Base-by-base conservation (phyloP, 2,797 vertebrate species). In the Enteromius thamalakanensis region DNA sequence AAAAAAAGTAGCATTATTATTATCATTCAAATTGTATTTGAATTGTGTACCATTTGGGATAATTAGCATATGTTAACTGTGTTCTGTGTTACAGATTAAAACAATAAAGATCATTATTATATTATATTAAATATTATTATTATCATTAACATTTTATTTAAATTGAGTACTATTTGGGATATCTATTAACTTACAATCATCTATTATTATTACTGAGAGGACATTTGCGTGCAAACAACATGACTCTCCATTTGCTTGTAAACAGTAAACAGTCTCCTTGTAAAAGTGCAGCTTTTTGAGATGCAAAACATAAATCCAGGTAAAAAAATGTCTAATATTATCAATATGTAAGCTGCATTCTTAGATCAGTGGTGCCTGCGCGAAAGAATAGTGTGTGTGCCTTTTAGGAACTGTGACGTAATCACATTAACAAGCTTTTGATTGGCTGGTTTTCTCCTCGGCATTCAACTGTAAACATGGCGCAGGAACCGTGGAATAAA, bases 401-500 rank as follows among this genome's bases (percentile, higher is more conserved):
- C 80, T 76, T 79, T 82, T 49, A 65, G 10, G 80, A 68, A 6
- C 6, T 51, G 70, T 85, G 79, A 85, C 84, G 79, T 74, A 6
- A 37, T 51, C n/a, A 0, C 12, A 49, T 0, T 4, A 29, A 19
- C 40, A 49, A 29, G 42, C 53, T 6, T 70, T 6, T 85, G 34
- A 85, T 85, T 85, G 84, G 84, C 64, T 85, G 64, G 1, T 29
- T 51, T 5, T n/a, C 17, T 62, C 55, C 47, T 17, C 6, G 74
- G 0, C 32, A 2, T 19, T 55, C 62, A 60, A 4, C 19, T n/a
- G 75, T 71, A 34, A 93, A 83, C 87, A 95, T 95, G 94, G 92
- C 92, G 11, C 84, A 2, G 14, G 88, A 92, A 0, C 76, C 72
- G n/a, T 95, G 95, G 94, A 95, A 95, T 88, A 91, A 88, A 42